These are phyloP conservation scores for Caenorhabditis doughertyi DNA, from an alignment of 2,888 invertebrate genomes.

Conservation along the genomic window DNA sequence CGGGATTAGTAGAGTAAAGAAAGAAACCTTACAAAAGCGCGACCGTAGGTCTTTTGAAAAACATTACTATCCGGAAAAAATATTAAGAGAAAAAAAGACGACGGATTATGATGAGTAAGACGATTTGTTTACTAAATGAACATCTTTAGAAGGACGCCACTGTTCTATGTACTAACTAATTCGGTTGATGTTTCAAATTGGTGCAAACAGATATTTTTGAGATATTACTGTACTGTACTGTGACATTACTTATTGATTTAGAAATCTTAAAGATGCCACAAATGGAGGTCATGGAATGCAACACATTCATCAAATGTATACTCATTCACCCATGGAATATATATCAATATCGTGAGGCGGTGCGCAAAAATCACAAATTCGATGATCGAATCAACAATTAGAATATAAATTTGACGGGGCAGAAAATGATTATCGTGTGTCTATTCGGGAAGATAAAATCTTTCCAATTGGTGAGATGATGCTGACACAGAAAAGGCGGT, in stretches of 20 bases:
- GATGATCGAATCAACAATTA: constrained; percentile 64
- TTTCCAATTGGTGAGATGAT: constrained; percentile 21
- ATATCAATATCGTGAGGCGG: constrained; percentile 54
- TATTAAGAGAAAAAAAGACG: constrained; percentile 1
- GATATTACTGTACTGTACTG: neutral
- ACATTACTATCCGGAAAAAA: neutral
- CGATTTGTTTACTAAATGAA: no score
- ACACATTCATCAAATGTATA: constrained; percentile 24
- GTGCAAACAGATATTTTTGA: no score
- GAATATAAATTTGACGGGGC: constrained; percentile 63
- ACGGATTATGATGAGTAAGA: neutral
- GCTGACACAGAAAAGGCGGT: constrained; percentile 34
- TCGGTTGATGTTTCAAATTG: no score
- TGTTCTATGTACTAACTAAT: no score
- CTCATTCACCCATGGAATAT: constrained; percentile 44
- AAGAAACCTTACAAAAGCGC: constrained; percentile 27
- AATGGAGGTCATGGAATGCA: constrained; percentile 9
- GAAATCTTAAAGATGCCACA: neutral
- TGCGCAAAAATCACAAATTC: constrained; percentile 56
- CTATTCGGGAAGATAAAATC: constrained; percentile 48
- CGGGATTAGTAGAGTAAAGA: constrained; percentile 7
- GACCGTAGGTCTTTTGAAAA: constrained; percentile 20
- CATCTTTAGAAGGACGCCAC: no score
- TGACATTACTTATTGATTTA: neutral
- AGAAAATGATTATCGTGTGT: constrained; percentile 54